Conservation (phyloP, 2,797 vertebrate genomes). For the Aerospiza tachiro region DNA sequence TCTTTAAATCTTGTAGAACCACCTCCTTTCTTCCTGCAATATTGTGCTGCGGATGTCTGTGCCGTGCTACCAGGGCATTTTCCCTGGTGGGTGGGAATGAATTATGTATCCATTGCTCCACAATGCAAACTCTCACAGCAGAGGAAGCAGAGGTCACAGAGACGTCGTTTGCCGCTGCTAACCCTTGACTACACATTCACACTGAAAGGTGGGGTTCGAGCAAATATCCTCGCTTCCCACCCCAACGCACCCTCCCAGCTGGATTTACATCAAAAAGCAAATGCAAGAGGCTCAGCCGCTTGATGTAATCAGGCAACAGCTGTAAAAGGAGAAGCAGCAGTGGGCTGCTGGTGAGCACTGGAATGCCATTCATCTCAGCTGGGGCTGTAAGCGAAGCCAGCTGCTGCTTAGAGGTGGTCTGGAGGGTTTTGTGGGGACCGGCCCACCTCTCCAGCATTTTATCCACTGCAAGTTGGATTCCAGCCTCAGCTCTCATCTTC, state of each 20-base stretch:
- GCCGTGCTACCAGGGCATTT: neutral
- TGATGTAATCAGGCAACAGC: neutral
- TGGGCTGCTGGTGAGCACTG: neutral
- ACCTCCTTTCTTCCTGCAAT: neutral
- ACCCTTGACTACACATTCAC: neutral
- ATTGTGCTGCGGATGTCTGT: neutral
- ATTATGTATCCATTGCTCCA: neutral
- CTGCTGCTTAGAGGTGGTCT: neutral
- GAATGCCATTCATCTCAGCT: neutral
- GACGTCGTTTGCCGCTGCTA: neutral
- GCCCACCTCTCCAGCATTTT: neutral
- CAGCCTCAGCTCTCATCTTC: neutral
- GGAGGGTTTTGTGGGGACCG: neutral
- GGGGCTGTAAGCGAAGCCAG: neutral
- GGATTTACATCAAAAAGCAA: neutral
- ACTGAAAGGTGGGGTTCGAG: neutral
- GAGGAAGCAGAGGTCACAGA: conserved; percentile 4
- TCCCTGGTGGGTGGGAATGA: neutral
- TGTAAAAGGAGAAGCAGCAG: neutral
- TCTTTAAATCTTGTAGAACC: neutral
- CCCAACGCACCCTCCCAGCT: neutral
- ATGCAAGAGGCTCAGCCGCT: neutral
- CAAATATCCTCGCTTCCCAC: neutral
- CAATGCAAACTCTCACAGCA: neutral
- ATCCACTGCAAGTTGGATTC: neutral